Base-by-base conservation (phyloP, 2,888 invertebrate genomes). In the Tromatobia lineatoria region DNA sequence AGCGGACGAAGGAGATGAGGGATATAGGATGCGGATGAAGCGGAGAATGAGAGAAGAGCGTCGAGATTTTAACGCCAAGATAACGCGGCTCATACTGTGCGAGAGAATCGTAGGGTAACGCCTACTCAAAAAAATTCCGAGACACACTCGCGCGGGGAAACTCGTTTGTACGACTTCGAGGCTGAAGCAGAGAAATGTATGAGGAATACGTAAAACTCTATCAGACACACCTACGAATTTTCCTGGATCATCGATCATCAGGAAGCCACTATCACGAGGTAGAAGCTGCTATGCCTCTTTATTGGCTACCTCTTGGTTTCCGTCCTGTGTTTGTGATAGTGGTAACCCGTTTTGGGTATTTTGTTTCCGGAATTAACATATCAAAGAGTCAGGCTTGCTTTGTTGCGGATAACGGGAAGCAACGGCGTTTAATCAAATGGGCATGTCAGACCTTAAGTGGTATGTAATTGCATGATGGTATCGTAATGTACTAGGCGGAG, bases 11-110 rank as follows among this genome's bases (percentile, higher is more conserved):
- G 67, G 52, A 67, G 38, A 61, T 34, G 73, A 74, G 50, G 70
- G 25, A 34, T 29, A 69, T 45, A 66, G 64, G 66, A 47, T n/a
- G 64, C 50, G 77, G 29, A 79, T 69, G 77, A 78, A 61, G 50
- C 54, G 59, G 77, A 77, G 57, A 71, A 66, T 20, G 61, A 34
- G 64, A 74, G 66, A 61, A 80, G 82, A 76, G 73, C 70, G 73
- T 81, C 80, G 82, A 87, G 87, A 87, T 87, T 87, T 85, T 83
- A 85, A 86, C 82, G 83, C 77, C 45, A 67, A 87, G 85, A 87
- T 87, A 87, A 75, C 64, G 82, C 82, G 81, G 71, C 84, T 85
- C 85, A 85, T 86, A 83, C 84, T 82, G 85, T 74, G 86, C 83
- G 80, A 85, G 81, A 73, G 78, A 71, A 73, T 47, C 64, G 74